phyloP scores from a whole-genome alignment of 2,797 vertebrate genomes.

The Tenualosa thibaudeaui region DNA sequence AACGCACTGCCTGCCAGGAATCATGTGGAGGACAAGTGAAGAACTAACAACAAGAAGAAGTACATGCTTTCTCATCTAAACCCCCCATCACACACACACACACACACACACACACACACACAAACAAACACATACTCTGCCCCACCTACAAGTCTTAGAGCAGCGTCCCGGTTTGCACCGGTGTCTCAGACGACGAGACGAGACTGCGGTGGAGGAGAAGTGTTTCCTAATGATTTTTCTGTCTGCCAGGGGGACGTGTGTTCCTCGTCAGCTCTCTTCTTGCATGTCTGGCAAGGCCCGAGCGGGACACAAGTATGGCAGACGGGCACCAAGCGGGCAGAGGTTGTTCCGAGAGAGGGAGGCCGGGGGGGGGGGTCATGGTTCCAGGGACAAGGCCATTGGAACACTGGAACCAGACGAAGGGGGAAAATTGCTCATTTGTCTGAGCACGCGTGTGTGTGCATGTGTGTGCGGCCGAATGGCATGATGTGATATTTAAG shows the following conservation, averaged over 20 bases:
- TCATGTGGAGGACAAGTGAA: not conserved
- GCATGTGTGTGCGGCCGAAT: not conserved
- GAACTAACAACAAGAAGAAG: not conserved
- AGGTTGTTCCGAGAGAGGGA: not conserved
- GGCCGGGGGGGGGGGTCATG: not conserved
- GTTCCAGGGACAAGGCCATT: not conserved
- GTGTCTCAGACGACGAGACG: constrained; percentile 31
- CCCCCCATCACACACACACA: not conserved
- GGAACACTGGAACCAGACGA: not conserved
- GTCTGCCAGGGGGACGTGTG: constrained; percentile 24
- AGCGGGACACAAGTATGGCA: not conserved
- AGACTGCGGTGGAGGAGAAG: constrained; percentile 30
- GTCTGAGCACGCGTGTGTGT: not conserved
- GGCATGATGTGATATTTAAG: not conserved
- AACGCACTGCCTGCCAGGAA: not conserved
- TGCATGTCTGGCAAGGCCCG: not conserved
- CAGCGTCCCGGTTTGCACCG: constrained; percentile 44
- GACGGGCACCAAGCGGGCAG: not conserved
- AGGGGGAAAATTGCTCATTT: not conserved
- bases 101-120: not conserved
- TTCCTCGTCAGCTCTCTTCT: constrained; percentile 16
- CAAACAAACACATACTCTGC: not conserved
- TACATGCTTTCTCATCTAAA: constrained; percentile 30
- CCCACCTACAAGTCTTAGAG: constrained; percentile 10
- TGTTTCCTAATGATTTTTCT: constrained; percentile 48